Base-by-base conservation (phyloP, 2,888 invertebrate species). In the Drosophila falleni region DNA sequence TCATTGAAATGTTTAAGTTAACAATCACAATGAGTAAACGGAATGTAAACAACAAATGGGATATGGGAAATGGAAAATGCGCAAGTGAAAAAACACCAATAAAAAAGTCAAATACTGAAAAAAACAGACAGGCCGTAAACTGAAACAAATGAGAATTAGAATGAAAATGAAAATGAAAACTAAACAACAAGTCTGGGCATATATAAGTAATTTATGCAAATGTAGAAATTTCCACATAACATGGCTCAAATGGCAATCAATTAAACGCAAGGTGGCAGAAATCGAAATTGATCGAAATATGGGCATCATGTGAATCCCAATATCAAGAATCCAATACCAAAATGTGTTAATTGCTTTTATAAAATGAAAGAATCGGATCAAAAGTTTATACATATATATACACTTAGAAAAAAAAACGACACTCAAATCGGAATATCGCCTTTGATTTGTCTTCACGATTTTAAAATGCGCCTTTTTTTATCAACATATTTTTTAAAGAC, bases 21-120 rank as follows among this genome's bases (percentile, higher is more conserved):
- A 74, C 68, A 74, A 78, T 67, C 50, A 62, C 56, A 66, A 19
- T 44, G 59, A 37, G n/a, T 60, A 50, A 74, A 39, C 62, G 42
- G 15, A 46, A 68, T 35, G 65, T 78, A 78, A 77, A 78, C 78
- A 77, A 55, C 51, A 62, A 55, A 29, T 47, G 41, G 35, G 62
- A 51, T 58, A 79, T 86, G 77, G 79, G 74, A 81, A 79, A 80
- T 83, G 81, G 87, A 66, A 84, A 87, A 84, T 84, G 80, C 87
- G 83, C 82, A 84, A 81, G 69, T 74, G 81, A 46, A 80, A 81
- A 72, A 56, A 80, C 73, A 70, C 75, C 87, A 84, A 84, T 84
- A 87, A 84, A 84, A 84, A 84, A 87, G 87, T 84, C 83, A 71
- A 66, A 78, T 37, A 64, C 39, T 50, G 29, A 41, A 59, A 65